These are phyloP conservation scores for Melanitta fusca DNA, from an alignment of 2,797 vertebrate species.

Conservation along the genomic window DNA sequence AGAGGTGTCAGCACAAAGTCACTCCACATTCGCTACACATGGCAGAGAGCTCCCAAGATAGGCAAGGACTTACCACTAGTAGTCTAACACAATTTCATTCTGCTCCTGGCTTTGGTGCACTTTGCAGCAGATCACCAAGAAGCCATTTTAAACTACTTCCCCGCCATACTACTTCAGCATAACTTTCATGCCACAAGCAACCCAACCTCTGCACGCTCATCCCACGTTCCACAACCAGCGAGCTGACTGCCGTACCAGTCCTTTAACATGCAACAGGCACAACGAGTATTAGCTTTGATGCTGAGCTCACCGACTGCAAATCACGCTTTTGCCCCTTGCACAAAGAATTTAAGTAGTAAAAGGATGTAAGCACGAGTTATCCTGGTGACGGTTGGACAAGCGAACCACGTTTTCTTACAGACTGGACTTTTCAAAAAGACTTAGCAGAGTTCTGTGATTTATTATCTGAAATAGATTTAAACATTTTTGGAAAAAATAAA, in stretches of 20 bases:
- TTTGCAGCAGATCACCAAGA: slow-evolving; percentile 17
- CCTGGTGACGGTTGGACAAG: not conserved
- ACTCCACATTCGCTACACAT: not conserved
- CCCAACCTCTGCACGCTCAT: slow-evolving; percentile 1
- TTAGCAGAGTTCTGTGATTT: slow-evolving; percentile 73
- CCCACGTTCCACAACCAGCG: not conserved
- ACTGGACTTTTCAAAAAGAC: slow-evolving; percentile 64
- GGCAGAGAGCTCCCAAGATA: not conserved
- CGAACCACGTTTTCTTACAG: slow-evolving; percentile 25
- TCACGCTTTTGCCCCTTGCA: not conserved
- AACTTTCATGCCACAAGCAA: not conserved
- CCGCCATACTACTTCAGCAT: slow-evolving; percentile 36
- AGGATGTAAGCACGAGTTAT: slow-evolving; percentile 10
- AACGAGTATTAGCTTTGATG: not conserved
- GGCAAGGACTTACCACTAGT: not conserved
- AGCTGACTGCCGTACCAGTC: not conserved
- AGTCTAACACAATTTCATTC: slow-evolving; percentile 29
- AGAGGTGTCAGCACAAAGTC: not conserved
- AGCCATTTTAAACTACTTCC: slow-evolving; percentile 29
- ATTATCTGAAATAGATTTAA: slow-evolving; percentile 74
- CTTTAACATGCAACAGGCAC: not conserved
- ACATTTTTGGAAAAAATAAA: slow-evolving; percentile 18
- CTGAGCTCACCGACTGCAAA: not conserved
- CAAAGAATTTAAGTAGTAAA: not conserved
- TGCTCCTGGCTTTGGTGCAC: not conserved